phyloP scores from a whole-genome alignment of 1,140 invertebrate genomes.

The Pseudomyrmex sp. region DNA sequence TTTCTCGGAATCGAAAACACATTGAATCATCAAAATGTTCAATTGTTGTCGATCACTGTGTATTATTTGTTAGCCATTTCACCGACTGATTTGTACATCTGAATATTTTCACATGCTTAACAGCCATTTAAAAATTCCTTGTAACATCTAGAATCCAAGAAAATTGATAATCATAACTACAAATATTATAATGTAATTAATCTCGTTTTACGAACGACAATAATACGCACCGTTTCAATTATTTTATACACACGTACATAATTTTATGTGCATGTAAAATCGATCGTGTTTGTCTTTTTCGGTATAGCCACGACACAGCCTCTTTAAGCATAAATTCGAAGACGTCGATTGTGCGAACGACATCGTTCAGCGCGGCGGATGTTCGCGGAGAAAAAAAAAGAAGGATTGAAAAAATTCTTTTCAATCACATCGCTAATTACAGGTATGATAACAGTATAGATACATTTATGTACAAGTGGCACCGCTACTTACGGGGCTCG shows the following conservation, averaged over 20 bases:
- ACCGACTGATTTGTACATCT: background rate
- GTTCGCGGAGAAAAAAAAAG: constrained; percentile 37
- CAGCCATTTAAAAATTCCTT: too few species aligned
- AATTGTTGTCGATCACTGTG: background rate
- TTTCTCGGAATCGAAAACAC: too few species aligned
- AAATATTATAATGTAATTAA: background rate
- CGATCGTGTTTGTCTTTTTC: background rate
- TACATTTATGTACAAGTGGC: constrained; percentile 86
- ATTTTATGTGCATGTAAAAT: background rate
- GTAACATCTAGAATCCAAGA: background rate
- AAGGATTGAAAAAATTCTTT: constrained; percentile 49
- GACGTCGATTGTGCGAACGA: constrained; percentile 41
- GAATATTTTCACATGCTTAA: background rate
- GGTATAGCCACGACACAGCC: constrained; percentile 56
- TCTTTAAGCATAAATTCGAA: constrained; percentile 59
- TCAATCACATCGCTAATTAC: constrained; percentile 72
- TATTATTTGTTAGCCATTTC: background rate
- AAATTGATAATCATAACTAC: constrained; percentile 23
- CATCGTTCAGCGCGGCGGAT: constrained; percentile 53
- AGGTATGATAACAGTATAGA: constrained; percentile 83
- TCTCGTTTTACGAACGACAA: background rate
- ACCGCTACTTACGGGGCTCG: constrained; percentile 84
- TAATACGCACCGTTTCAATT: too few species aligned
- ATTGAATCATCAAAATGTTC: too few species aligned
- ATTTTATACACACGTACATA: background rate